A percentile compares a stretch with the other conserved stretches of the same genome.
Evolutionary conservation across 2,113 vertebrate species (phyloP).

Genomic region (Mola mola): DNA sequence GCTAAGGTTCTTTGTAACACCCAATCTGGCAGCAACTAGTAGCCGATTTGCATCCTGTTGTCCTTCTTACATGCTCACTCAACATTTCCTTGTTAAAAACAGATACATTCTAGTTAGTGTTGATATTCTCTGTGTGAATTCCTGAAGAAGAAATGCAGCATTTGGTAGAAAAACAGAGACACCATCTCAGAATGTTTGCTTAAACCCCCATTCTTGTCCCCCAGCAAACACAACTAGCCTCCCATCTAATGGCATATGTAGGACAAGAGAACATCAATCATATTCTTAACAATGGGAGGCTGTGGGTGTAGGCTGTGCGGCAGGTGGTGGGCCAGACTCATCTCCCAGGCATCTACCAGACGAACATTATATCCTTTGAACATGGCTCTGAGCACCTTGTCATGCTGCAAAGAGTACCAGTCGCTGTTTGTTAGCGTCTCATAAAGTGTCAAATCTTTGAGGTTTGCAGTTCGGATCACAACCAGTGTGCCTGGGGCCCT

Average conservation of each 20-base stretch:
- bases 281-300: slow-evolving; percentile 89
- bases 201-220: too few species aligned
- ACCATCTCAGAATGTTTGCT: background rate
- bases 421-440: slow-evolving; percentile 90
- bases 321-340: slow-evolving; percentile 88
- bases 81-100: too few species aligned
- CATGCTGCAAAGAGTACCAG: slow-evolving; percentile 89
- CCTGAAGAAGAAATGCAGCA: too few species aligned
- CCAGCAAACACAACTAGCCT: background rate
- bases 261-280: slow-evolving; percentile 88
- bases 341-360: slow-evolving; percentile 94
- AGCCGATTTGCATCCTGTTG: too few species aligned
- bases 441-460: slow-evolving; percentile 84
- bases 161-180: too few species aligned
- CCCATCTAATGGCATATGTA: slow-evolving; percentile 80
- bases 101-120: too few species aligned
- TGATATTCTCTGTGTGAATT: too few species aligned
- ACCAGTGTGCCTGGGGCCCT: slow-evolving; percentile 87
- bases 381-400: slow-evolving; percentile 87
- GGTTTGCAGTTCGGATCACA: slow-evolving; percentile 87
- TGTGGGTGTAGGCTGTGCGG: slow-evolving; percentile 89
- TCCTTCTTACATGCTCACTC: too few species aligned
- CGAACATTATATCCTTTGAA: slow-evolving; percentile 87
- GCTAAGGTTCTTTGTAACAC: too few species aligned
- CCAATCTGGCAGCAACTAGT: too few species aligned